phyloP scores from a whole-genome alignment of 1,140 invertebrate genomes.

The Aphelinus certus region DNA sequence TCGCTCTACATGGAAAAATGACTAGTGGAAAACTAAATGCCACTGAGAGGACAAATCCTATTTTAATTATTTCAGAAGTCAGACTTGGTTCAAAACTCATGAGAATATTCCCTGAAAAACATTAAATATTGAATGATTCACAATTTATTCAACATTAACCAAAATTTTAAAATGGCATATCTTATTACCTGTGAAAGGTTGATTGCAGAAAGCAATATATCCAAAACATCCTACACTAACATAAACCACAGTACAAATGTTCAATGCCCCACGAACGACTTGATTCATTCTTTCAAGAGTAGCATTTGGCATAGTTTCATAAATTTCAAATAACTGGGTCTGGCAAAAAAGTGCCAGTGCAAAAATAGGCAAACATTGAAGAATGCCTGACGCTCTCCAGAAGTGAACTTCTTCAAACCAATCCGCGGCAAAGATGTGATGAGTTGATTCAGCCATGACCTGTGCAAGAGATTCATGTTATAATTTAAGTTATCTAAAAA shows the following conservation, averaged over 20 bases:
- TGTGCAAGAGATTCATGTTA: conserved; percentile 52
- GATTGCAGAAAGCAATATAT: conserved; percentile 89
- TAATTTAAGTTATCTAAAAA: conserved; percentile 33
- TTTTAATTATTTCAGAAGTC: conserved; percentile 86
- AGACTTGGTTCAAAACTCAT: conserved; percentile 83
- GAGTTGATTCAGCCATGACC: conserved; percentile 80
- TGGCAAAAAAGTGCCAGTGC: conserved; percentile 95
- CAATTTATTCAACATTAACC: conserved; percentile 43
- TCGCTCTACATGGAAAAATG: conserved; percentile 94
- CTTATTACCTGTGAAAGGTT: conserved; percentile 73
- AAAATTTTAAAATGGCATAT: conserved; percentile 16
- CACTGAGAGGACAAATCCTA: conserved; percentile 93
- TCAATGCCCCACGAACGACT: conserved; percentile 87
- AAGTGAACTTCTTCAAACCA: conserved; percentile 82
- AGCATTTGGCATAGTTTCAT: conserved; percentile 87
- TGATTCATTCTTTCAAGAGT: conserved; percentile 89
- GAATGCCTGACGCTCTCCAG: conserved; percentile 85
- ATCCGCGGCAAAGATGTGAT: conserved; percentile 76
- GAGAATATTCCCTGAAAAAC: conserved; percentile 84
- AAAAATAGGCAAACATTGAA: conserved; percentile 94
- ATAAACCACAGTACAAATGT: conserved; percentile 90
- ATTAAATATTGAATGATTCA: too few species aligned
- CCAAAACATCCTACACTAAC: conserved; percentile 92
- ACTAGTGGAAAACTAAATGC: conserved; percentile 96
- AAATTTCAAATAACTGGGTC: conserved; percentile 96